These are phyloP conservation scores for Eonycteris spelaea DNA, from an alignment of 2,113 vertebrate genomes.

Conservation along the genomic window DNA sequence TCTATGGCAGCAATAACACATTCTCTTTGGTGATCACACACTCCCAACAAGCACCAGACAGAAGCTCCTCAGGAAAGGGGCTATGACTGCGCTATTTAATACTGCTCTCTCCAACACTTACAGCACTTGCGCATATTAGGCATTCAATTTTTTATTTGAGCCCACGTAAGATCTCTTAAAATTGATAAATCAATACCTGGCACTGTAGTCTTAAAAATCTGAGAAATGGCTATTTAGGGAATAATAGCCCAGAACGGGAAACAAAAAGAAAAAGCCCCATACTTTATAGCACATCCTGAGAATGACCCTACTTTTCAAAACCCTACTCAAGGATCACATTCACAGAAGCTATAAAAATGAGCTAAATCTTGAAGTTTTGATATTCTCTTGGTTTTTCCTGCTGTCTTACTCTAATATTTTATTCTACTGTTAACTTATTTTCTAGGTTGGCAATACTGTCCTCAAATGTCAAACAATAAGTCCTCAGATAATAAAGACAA, in stretches of 20 bases:
- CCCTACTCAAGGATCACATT: background rate
- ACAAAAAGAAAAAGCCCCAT: background rate
- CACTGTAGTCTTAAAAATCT: background rate
- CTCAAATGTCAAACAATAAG: constrained; percentile 12
- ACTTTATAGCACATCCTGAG: background rate
- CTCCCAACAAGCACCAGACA: background rate
- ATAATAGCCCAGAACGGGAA: background rate
- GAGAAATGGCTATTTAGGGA: background rate
- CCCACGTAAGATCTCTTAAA: background rate
- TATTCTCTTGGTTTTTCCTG: background rate
- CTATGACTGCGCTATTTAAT: background rate
- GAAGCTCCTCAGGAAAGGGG: background rate
- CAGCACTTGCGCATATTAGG: no score
- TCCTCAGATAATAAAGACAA: constrained; percentile 14
- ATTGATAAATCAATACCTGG: background rate
- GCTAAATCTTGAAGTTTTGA: background rate
- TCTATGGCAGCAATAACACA: background rate
- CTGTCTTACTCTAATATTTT: background rate
- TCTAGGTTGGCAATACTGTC: background rate
- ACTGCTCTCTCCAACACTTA: background rate
- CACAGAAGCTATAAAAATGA: background rate
- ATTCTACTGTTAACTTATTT: background rate
- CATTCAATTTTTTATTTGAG: background rate
- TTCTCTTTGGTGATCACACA: background rate
- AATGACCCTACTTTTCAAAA: constrained; percentile 19